Evolutionary conservation across 2,113 vertebrate species (phyloP), one percentile per base, ranked within the genome.

Genomic region (Loxodonta africana): DNA sequence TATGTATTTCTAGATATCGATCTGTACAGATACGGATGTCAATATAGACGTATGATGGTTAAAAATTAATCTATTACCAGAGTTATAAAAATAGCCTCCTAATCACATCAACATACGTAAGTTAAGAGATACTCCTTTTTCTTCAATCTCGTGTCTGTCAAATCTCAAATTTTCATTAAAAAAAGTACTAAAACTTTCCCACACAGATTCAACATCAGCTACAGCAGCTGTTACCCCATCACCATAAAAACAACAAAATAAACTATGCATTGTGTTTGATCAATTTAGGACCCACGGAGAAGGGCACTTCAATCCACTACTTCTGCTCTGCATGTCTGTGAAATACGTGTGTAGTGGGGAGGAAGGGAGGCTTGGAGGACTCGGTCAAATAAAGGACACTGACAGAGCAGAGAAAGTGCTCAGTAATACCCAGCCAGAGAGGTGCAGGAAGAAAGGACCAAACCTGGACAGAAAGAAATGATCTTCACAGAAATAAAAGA

Each of bases 221-320:
- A 57, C 4, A 67, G 2, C 83, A 87, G 60, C 63, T 83, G 15
- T 65, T 10, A 78, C 26, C 62, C 67, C 86, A 23, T 77, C 44
- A 74, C 15, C 62, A 83, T 80, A 25, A 73, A 83, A 91, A 65
- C 48, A 82, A 44, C 62, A 87, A 95, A 92, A 88, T 85, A 83
- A 94, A 82, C 51, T 63, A 62, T 25, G 2, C 41, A 74, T 51
- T 4, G 1, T 62, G 25, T 15, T 95, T 18, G 25, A 92, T 92
- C 69, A 92, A 60, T 95, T 96, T 91, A 82, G 97, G 37, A 71
- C 3, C 12, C 83, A 90, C 3, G 67, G 57, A 80, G 41, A 81
- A 69, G 14, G 44, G 23, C 28, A 82, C 20, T 73, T 90, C 84
- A 85, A 93, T 83, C 37, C 78, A 78, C 2, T 23, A 25, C 9